phyloP scores from a whole-genome alignment of 2,888 invertebrate genomes.

The Lasioglossum oenotherae region DNA sequence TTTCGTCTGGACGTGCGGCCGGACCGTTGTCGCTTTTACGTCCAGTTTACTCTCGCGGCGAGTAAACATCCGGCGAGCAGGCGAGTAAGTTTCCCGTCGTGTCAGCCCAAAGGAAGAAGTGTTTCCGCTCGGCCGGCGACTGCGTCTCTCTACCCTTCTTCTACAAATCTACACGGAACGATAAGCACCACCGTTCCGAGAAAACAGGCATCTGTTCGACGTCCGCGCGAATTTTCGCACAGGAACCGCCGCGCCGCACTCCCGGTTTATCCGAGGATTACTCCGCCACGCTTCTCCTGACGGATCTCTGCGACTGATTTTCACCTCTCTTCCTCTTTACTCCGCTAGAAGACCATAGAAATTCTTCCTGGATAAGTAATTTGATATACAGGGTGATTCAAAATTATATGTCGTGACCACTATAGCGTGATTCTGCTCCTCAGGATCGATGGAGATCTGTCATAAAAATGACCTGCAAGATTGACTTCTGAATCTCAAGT shows the following conservation, averaged over 20 bases:
- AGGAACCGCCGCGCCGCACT: neutral
- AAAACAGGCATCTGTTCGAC: slow-evolving; percentile 31
- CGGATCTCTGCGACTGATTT: neutral
- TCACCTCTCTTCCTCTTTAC: neutral
- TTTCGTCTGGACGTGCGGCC: slow-evolving; percentile 58
- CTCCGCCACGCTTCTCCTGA: neutral
- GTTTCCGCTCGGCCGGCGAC: slow-evolving; percentile 35
- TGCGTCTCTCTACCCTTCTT: neutral
- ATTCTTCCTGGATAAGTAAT: neutral
- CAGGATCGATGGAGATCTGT: too few species aligned
- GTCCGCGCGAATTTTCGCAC: slow-evolving; percentile 38
- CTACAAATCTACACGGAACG: neutral
- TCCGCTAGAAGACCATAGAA: neutral
- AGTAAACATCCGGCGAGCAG: slow-evolving; percentile 64
- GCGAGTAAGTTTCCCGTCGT: slow-evolving; percentile 59
- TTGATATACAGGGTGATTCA: too few species aligned
- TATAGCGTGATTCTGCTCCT: too few species aligned
- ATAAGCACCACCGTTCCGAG: slow-evolving; percentile 18
- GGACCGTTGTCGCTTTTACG: slow-evolving; percentile 57
- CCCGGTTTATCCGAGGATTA: neutral
- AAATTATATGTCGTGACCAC: too few species aligned
- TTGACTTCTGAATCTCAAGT: too few species aligned
- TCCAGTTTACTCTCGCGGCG: slow-evolving; percentile 51
- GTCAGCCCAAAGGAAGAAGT: slow-evolving; percentile 45
- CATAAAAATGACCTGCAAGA: too few species aligned